Conservation (phyloP, 1,140 invertebrate species). For the Tribolium castaneum region DNA sequence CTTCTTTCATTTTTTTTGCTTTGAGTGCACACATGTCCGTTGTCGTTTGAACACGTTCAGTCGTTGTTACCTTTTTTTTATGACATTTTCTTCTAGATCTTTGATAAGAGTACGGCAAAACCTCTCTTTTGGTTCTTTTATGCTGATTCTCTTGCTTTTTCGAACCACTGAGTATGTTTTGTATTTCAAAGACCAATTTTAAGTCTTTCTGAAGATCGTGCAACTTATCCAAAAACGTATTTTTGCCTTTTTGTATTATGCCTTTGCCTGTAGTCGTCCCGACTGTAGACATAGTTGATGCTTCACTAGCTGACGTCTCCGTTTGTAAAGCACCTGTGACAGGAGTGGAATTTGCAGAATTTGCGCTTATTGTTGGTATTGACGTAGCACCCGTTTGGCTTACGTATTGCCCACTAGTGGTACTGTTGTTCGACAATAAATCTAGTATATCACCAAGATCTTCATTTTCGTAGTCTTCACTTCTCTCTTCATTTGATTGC, state of each 20-base stretch:
- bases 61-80: background rate
- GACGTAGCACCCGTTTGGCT: background rate
- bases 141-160: slow-evolving; percentile 16
- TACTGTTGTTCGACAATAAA: background rate
- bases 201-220: slow-evolving; percentile 46
- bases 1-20: background rate
- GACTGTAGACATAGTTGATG: background rate
- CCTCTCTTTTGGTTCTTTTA: slow-evolving; percentile 26
- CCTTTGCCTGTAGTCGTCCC: background rate
- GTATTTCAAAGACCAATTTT: slow-evolving; percentile 49
- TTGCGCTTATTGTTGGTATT: background rate
- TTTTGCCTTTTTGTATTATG: background rate
- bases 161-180: slow-evolving; percentile 42
- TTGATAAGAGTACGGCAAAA: background rate
- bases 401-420: background rate
- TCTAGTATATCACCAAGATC: background rate
- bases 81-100: background rate
- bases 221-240: background rate
- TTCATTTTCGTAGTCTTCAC: background rate
- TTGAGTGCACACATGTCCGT: background rate
- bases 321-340: background rate
- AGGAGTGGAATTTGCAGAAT: background rate
- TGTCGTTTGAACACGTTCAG: background rate
- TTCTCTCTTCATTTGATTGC: background rate
- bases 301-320: background rate